Evolutionary conservation across 2,113 vertebrate species (phyloP).

Genomic region (Gila orcuttii): DNA sequence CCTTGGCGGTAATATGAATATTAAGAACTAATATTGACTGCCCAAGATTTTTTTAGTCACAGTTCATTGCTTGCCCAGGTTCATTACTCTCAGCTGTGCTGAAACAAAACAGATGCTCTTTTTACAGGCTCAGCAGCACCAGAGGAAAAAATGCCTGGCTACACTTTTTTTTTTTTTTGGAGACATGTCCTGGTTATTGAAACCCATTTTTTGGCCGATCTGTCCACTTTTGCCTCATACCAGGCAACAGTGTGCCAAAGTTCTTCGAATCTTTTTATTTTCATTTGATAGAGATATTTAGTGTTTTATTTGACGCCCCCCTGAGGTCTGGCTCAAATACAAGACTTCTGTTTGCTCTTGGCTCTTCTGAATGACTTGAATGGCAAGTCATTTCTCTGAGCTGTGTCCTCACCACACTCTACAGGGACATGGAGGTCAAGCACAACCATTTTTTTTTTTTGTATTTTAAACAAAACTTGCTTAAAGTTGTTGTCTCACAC

Average conservation of each 20-base stretch:
- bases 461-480: background rate
- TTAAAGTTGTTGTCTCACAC: background rate
- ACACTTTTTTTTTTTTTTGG: background rate
- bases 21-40: conserved; percentile 39
- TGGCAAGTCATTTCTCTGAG: conserved; percentile 7
- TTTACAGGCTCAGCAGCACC: conserved; percentile 38
- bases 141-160: conserved; percentile 22
- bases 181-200: conserved; percentile 30
- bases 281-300: conserved; percentile 51
- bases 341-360: conserved; percentile 37
- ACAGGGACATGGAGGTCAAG: conserved; percentile 21
- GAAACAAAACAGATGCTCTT: conserved; percentile 47
- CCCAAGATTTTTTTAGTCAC: conserved; percentile 24
- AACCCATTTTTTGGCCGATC: conserved; percentile 1
- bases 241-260: conserved; percentile 9
- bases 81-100: conserved; percentile 25
- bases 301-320: conserved; percentile 38
- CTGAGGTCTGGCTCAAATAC: conserved; percentile 37
- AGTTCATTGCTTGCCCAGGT: conserved; percentile 15
- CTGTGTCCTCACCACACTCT: background rate
- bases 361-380: conserved; percentile 33
- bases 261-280: conserved; percentile 38
- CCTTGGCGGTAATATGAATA: background rate
- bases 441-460: background rate
- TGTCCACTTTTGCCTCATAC: conserved; percentile 1